These are phyloP conservation scores for Agelaius phoeniceus DNA, from an alignment of 2,113 vertebrate species.

Conservation along the genomic window DNA sequence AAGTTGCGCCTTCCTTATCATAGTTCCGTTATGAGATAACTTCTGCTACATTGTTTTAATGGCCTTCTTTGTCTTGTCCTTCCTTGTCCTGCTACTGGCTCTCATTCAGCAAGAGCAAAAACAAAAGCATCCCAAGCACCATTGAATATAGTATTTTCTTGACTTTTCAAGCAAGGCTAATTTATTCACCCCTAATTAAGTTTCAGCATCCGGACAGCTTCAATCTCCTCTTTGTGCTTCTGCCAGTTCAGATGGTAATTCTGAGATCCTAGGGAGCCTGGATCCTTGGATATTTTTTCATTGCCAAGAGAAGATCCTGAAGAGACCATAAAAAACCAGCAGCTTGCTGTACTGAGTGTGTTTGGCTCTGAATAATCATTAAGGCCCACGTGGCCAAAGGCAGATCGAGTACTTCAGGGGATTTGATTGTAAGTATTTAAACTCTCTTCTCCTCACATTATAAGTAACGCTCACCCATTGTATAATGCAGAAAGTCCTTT, in stretches of 20 bases:
- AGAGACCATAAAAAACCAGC: not conserved
- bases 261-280: not conserved
- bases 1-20: accelerated
- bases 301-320: not conserved
- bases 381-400: not conserved
- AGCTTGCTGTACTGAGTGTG: not conserved
- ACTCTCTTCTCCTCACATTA: not conserved
- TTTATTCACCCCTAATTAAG: slow-evolving; percentile 5
- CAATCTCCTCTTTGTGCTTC: slow-evolving; percentile 9
- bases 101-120: not conserved
- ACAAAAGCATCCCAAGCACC: not conserved
- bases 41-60: slow-evolving; percentile 4
- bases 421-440: not conserved
- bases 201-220: not conserved
- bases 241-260: not conserved
- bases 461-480: not conserved
- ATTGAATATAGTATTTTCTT: not conserved
- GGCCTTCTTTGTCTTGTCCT: not conserved
- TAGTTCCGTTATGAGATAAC: not conserved
- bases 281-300: not conserved
- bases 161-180: slow-evolving; percentile 18
- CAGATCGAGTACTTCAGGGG: not conserved
- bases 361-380: not conserved
- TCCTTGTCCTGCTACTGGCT: not conserved
- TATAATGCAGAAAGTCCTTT: not conserved